phyloP scores from a whole-genome alignment of 2,888 invertebrate species.

The Sphaerophoria taeniata region DNA sequence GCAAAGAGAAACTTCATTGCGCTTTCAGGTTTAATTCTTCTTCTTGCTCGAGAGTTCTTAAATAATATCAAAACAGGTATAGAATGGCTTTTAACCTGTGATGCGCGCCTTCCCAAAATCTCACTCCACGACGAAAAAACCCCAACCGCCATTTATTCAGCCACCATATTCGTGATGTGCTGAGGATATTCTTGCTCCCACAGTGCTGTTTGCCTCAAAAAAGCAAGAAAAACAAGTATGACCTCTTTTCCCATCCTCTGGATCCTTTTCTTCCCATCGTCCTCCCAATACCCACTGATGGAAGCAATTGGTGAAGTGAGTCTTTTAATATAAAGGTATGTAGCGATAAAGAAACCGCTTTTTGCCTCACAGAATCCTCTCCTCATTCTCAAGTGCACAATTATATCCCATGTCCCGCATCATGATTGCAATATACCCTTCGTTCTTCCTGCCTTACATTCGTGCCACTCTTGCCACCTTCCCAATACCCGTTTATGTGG shows the following conservation, averaged over 20 bases:
- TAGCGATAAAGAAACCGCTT: conserved; percentile 48
- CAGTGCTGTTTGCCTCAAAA: conserved; percentile 1
- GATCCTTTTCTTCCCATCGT: not conserved
- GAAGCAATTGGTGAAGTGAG: not conserved
- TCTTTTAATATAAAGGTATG: no score
- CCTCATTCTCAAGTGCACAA: conserved; percentile 73
- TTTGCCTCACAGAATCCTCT: conserved; percentile 68
- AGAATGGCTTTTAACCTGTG: conserved; percentile 4
- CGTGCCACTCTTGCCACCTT: not conserved
- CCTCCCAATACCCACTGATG: not conserved
- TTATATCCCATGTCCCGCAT: conserved; percentile 71
- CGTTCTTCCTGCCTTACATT: conserved; percentile 15
- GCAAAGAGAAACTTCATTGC: conserved; percentile 56
- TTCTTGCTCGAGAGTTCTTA: conserved; percentile 58
- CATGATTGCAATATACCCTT: conserved; percentile 66
- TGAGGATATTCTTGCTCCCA: conserved; percentile 55
- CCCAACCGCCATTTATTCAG: conserved; percentile 52
- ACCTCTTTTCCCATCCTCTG: conserved; percentile 30
- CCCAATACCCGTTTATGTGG: conserved; percentile 13
- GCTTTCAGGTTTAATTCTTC: conserved; percentile 38
- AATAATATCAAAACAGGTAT: conserved; percentile 47
- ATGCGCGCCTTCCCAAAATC: not conserved
- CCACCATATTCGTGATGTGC: conserved; percentile 62
- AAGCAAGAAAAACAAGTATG: conserved; percentile 70
- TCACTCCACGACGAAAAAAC: conserved; percentile 30